Evolutionary conservation across 2,888 invertebrate genomes (phyloP), one percentile per base, ranked within the genome.

Genomic region (Andrena camellia): DNA sequence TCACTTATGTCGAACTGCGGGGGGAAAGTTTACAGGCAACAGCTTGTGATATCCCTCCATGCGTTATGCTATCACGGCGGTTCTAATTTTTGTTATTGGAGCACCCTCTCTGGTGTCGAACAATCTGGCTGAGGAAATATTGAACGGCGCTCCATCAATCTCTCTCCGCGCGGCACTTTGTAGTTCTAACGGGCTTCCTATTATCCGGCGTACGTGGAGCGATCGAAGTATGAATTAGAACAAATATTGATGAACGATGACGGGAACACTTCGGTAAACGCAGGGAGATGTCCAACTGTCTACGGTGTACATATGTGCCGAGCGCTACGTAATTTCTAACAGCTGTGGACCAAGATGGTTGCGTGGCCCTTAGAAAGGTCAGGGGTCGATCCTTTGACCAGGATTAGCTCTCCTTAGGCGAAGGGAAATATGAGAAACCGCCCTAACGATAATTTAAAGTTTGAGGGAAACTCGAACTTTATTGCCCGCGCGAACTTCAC

Each of bases 181-280:
- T 52, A 62, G 52, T 67, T 78, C 60, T 67, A 50, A 80, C 70
- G 57, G 17, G 20, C 8, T 31, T 20, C 33, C 69, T 60, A 71
- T 71, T 70, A 62, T 31, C 50, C 13, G 5, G 23, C 2, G 48
- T 50, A 20, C 26, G 52, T 1, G 29, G 7, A 23, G 23, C 17
- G 78, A 73, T 69, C 81, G 64, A 66, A 6, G 50, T 48, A 42
- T 67, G 70, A 75, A 75, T 67, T 62, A 66, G 71, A 71, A 67
- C 66, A 50, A 82, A 70, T 62, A 33, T 75, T 75, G 74, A 81
- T 75, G 54, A 68, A 68, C 81, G 70, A 81, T n/a, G 48, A 42
- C 48, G 59, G 20, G 59, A 59, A 20, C 54, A 57, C 3, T 20
- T 17, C n/a, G 50, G 7, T 29, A 52, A 13, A 17, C 8, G 8